Evolutionary conservation across 1,140 invertebrate genomes (phyloP), one percentile per base, ranked within the genome.

Genomic region (Drosophila quadrilineata): DNA sequence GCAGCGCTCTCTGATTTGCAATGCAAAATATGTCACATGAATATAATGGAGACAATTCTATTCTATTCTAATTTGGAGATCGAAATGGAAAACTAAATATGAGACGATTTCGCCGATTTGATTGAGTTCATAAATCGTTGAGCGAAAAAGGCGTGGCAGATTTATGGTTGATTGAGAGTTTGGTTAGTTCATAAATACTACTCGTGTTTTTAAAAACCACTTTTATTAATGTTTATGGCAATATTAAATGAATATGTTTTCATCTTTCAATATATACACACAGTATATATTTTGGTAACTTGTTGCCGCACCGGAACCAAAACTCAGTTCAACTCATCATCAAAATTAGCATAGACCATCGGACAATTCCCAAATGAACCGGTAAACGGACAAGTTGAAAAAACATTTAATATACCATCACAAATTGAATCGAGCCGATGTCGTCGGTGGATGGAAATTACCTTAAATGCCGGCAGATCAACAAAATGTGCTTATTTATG

Each of bases 381-480:
- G 52, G 49, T 49, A 26, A 33, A 43, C 16, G 41, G 10, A 33
- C 12, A 31, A 19, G 24, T 1, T 9, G 21, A 54, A 16, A 41
- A 43, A 17, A 41, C 21, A 41, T 41, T 10, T n/a, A 43, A 46
- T 38, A 38, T 28, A 10, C 57, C 28, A 62, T 62, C 71, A 59
- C 50, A 53, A 56, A 72, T 52, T 58, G 50, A 84, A 77, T 84
- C 69, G 49, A 85, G 79, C 77, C 70, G 79, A 60, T 57, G n/a
- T 62, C n/a, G n/a, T n/a, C n/a, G n/a, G n/a, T n/a, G n/a, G n/a
- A n/a, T 49, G 48, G 48, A 62, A 46, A 41, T 60, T 67, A 56
- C 49, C 35, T 74, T 64, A 75, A 80, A 82, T 80, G 76, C 76
- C 76, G 77, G 76, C 65, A 71, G n/a, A 74, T 70, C 69, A 53